Base-by-base conservation (phyloP, 2,113 vertebrate genomes). In the Rhizomys pruinosus region DNA sequence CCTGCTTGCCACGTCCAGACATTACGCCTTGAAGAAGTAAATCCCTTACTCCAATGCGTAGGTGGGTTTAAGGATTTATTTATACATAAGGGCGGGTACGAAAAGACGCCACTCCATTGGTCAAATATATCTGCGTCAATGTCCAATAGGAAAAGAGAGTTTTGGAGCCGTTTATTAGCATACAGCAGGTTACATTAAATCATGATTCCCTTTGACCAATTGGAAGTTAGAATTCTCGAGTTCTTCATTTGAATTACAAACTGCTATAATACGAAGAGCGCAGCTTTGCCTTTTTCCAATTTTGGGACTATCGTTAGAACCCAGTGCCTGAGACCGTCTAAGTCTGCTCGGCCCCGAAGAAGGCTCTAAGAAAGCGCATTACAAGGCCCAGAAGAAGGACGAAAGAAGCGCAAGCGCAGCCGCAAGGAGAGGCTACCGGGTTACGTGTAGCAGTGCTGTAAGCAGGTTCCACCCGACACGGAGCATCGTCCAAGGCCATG, bases 231-330 rank as follows among this genome's bases (percentile, higher is more conserved):
- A 1, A 2, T 0, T 79, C 2, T 34, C 11, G 3, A 87, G 1
- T 1, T n/a, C 88, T 0, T 93, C 3, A 90, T 96, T 97, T 94
- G 59, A 81, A 94, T 97, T 55, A 7, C 8, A n/a, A n/a, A 1
- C 1, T 29, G 34, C 13, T 94, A 93, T 94, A 95, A 88, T 47
- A 80, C 7, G 0, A 10, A 25, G 55, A 0, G 3, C 4, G 27
- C 0, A 0, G 1, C 0, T 4, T 15, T 16, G 19, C 3, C 12
- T 0, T 2, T 5, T 0, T 37, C 4, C 3, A 1, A 6, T 0
- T 37, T 77, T n/a, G n/a, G n/a, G n/a, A n/a, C n/a, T n/a, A n/a
- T n/a, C n/a, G n/a, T n/a, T n/a, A n/a, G n/a, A n/a, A n/a, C n/a
- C n/a, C n/a, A n/a, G 96, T 97, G 94, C 95, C 95, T 7, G 94